phyloP scores from a whole-genome alignment of 2,113 vertebrate species.

The Chloebia gouldiae region DNA sequence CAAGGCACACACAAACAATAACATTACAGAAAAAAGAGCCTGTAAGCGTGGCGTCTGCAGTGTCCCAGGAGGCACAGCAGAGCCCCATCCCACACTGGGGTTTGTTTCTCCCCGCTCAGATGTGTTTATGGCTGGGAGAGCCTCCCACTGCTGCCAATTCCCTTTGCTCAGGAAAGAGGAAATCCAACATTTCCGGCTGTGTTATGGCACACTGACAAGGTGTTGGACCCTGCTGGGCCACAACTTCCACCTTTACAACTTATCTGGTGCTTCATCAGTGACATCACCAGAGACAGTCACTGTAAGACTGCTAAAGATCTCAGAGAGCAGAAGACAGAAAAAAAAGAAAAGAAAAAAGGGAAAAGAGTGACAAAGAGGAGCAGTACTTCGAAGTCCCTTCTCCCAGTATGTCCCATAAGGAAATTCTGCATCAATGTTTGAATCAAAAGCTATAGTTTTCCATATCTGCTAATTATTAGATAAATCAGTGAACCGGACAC shows the following conservation, averaged over 20 bases:
- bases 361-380: not conserved
- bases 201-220: not conserved
- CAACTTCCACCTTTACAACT: not conserved
- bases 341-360: accelerated
- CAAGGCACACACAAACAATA: not conserved
- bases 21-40: too few relatives aligned
- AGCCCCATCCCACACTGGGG: not conserved
- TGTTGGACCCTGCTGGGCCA: not conserved
- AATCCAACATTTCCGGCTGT: not conserved
- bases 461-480: not conserved
- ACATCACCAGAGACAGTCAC: not conserved
- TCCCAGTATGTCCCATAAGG: accelerated
- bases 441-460: not conserved
- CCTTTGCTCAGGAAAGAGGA: not conserved
- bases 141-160: not conserved
- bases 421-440: not conserved
- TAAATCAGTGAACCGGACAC: not conserved
- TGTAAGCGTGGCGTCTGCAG: not conserved
- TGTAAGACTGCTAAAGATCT: not conserved
- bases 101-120: not conserved
- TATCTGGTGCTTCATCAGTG: not conserved
- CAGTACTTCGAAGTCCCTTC: not conserved
- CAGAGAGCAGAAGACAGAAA: accelerated
- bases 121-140: not conserved
- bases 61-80: not conserved